phyloP scores from a whole-genome alignment of 2,113 vertebrate species.

The Emberiza fucata region DNA sequence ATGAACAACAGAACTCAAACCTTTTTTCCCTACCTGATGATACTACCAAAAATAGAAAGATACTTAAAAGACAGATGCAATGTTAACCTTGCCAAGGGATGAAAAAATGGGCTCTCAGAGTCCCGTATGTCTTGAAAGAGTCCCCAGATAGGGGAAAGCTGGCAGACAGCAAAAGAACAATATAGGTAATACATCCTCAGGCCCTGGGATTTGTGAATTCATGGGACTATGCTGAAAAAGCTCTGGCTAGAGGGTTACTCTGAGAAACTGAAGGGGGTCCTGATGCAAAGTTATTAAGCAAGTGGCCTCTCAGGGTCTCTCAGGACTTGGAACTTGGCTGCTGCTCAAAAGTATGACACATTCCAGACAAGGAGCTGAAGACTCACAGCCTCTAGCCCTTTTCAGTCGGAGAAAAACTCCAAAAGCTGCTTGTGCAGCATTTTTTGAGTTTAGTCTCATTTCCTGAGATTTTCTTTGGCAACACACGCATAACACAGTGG shows the following conservation, averaged over 20 bases:
- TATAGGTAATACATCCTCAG: not conserved
- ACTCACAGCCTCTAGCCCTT: not conserved
- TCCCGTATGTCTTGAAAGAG: not conserved
- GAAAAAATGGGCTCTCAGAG: not conserved
- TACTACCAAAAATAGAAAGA: not conserved
- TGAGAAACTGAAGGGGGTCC: not conserved
- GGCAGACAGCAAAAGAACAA: not conserved
- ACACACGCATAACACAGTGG: not conserved
- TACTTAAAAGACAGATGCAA: not conserved
- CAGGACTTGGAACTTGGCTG: not conserved
- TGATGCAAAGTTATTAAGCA: not conserved
- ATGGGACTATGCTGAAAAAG: not conserved
- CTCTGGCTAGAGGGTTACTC: not conserved
- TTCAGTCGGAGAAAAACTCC: not conserved
- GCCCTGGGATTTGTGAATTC: not conserved
- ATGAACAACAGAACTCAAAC: not conserved
- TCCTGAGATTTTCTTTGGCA: not conserved
- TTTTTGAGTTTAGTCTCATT: not conserved
- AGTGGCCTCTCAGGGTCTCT: not conserved
- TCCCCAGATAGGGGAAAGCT: not conserved
- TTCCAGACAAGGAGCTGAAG: not conserved
- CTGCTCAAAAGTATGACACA: not conserved
- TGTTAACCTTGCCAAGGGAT: not conserved
- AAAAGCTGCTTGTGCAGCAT: not conserved
- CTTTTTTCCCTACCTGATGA: not conserved